phyloP scores from a whole-genome alignment of 1,140 invertebrate genomes.

The Drosophila prosaltans region DNA sequence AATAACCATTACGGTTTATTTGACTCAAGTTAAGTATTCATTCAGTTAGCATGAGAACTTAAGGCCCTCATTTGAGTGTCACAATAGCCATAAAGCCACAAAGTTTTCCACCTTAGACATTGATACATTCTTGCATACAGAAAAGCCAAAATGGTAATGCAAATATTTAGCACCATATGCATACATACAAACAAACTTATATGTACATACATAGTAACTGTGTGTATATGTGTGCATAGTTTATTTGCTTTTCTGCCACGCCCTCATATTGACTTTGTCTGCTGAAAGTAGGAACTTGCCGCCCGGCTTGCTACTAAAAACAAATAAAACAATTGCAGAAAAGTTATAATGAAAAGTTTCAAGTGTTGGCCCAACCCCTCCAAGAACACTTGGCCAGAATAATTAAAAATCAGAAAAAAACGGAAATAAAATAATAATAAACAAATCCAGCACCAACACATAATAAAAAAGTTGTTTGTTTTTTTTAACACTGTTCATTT shows the following conservation, averaged over 20 bases:
- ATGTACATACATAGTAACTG: background rate
- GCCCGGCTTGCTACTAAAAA: constrained; percentile 1
- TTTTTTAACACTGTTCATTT: background rate
- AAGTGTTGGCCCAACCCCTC: constrained; percentile 44
- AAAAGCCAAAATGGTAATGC: constrained; percentile 12
- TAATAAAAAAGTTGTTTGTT: background rate
- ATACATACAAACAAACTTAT: background rate
- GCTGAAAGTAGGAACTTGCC: constrained; percentile 27
- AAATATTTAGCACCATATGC: constrained; percentile 11
- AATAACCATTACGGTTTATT: constrained; percentile 52
- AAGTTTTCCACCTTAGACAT: constrained; percentile 3
- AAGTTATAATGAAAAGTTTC: constrained; percentile 49
- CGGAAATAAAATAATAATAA: constrained; percentile 20
- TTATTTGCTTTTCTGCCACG: constrained; percentile 18
- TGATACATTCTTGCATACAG: background rate
- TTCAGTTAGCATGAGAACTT: constrained; percentile 19
- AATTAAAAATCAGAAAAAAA: constrained; percentile 43
- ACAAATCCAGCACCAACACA: background rate
- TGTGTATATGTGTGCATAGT: constrained; percentile 29
- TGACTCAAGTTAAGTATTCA: constrained; percentile 21
- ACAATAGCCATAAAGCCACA: constrained; percentile 6
- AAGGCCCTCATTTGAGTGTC: background rate
- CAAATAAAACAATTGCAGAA: constrained; percentile 39
- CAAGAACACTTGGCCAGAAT: constrained; percentile 49
- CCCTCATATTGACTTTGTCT: constrained; percentile 15